phyloP scores from a whole-genome alignment of 2,888 invertebrate genomes.

The Nemapogon koenigi region DNA sequence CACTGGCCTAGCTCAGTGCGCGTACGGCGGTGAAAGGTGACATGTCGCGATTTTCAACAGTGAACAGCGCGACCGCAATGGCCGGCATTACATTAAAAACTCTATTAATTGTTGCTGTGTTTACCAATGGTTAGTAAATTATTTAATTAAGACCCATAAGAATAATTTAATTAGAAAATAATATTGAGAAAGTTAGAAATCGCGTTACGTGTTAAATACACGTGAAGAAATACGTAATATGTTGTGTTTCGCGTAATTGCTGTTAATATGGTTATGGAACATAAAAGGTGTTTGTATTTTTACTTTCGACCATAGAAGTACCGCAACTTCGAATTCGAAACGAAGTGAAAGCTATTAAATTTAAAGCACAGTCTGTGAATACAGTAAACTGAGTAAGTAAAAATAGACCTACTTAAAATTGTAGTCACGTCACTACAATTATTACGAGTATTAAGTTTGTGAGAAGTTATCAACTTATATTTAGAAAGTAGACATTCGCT shows the following conservation, averaged over 20 bases:
- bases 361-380: conserved; percentile 3
- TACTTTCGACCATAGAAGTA: no score
- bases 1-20: conserved; percentile 35
- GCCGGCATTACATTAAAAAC: conserved; percentile 31
- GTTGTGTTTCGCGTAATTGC: conserved; percentile 3
- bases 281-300: no score
- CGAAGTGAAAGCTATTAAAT: conserved; percentile 6
- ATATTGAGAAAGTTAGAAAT: no score
- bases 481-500: no score
- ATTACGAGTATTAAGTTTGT: no score
- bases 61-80: conserved; percentile 34
- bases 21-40: conserved; percentile 56
- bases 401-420: no score
- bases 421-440: no score
- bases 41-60: conserved; percentile 36
- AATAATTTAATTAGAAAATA: not conserved
- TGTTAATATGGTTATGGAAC: conserved; percentile 9
- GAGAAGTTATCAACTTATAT: no score
- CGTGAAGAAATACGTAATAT: conserved; percentile 7
- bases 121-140: conserved; percentile 46
- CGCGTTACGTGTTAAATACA: no score
- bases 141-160: not conserved
- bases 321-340: no score
- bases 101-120: conserved; percentile 47
- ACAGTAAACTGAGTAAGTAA: no score